Percentiles rank a stretch among this genome's conserved stretches.
phyloP scores from a whole-genome alignment of 2,888 invertebrate species.

The Aphodius granarius region DNA sequence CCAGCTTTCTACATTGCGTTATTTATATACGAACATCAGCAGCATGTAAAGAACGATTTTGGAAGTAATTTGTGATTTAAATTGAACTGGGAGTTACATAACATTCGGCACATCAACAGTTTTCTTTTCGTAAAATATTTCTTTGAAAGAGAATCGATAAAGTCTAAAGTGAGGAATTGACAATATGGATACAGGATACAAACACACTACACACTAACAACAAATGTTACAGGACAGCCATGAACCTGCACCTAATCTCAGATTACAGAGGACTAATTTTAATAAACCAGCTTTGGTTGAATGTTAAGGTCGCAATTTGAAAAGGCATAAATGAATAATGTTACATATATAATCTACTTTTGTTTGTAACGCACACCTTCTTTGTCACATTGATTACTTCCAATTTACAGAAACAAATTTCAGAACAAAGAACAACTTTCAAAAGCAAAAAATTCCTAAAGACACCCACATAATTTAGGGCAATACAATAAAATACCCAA shows the following conservation, averaged over 20 bases:
- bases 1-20: neutral
- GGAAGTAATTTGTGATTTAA: no score
- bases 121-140: neutral
- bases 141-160: no score
- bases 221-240: neutral
- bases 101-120: neutral
- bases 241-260: neutral
- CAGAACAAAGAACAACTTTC: no score
- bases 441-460: no score
- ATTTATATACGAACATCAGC: neutral
- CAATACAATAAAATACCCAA: no score
- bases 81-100: no score
- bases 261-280: neutral
- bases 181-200: neutral
- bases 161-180: no score
- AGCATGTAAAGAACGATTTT: no score
- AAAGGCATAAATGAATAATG: neutral
- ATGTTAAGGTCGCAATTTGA: neutral
- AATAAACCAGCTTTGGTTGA: neutral
- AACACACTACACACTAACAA: no score
- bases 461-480: no score
- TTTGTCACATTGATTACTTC: neutral
- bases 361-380: neutral
- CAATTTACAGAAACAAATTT: no score
- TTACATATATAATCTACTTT: neutral